These are phyloP conservation scores for Pagetopsis macropterus DNA, from an alignment of 2,797 vertebrate genomes.

Conservation along the genomic window DNA sequence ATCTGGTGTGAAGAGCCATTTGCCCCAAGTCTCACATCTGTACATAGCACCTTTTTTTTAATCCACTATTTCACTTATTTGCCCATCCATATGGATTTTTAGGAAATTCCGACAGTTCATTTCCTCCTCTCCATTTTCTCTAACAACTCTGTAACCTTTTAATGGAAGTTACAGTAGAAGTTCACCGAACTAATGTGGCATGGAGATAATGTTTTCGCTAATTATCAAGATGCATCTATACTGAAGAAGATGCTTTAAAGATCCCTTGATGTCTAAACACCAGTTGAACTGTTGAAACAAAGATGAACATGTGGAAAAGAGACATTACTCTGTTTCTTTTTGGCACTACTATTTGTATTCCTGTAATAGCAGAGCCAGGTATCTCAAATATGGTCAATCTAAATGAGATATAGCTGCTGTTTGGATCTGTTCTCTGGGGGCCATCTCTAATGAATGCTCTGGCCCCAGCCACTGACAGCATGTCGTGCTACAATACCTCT, in stretches of 20 bases:
- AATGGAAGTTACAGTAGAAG: slow-evolving; percentile 8
- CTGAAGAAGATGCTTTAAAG: slow-evolving; percentile 5
- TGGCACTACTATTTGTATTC: neutral
- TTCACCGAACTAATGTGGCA: slow-evolving; percentile 10
- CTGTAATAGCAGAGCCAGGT: slow-evolving; percentile 4
- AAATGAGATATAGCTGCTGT: slow-evolving; percentile 34
- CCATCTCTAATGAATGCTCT: slow-evolving; percentile 22
- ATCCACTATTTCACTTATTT: slow-evolving; percentile 41
- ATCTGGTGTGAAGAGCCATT: slow-evolving; percentile 70
- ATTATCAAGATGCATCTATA: neutral
- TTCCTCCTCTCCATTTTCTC: slow-evolving; percentile 23
- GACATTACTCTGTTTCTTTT: slow-evolving; percentile 17
- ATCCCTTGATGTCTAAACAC: neutral
- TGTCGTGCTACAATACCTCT: slow-evolving; percentile 32
- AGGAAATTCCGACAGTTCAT: slow-evolving; percentile 30
- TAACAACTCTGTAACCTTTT: slow-evolving; percentile 29
- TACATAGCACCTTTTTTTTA: slow-evolving; percentile 31
- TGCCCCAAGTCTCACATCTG: slow-evolving; percentile 49
- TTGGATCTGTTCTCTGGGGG: slow-evolving; percentile 21
- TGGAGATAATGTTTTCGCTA: neutral
- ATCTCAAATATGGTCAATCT: slow-evolving; percentile 6
- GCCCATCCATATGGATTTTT: slow-evolving; percentile 45
- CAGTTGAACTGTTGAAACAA: slow-evolving; percentile 3
- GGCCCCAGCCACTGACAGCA: slow-evolving; percentile 9
- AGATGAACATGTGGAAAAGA: slow-evolving; percentile 8